These are phyloP conservation scores for Suncus etruscus DNA, from an alignment of 2,113 vertebrate genomes.

Conservation along the genomic window DNA sequence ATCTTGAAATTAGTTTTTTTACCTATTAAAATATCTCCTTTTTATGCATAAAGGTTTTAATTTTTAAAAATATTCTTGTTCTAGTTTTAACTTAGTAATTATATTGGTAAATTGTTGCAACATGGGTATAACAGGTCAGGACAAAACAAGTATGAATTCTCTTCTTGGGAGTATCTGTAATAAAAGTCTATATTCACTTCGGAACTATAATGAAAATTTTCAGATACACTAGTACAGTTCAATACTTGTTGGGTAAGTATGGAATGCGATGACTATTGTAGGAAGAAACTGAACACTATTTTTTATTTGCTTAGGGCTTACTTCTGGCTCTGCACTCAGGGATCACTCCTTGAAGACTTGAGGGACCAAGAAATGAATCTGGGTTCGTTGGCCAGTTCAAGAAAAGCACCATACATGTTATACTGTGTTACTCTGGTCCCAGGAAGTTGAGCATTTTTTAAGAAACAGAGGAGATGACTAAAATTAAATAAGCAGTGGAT, in stretches of 20 bases:
- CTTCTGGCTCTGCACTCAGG: no score
- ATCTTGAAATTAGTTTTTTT: conserved; percentile 60
- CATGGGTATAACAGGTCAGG: conserved; percentile 10
- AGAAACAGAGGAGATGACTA: conserved; percentile 14
- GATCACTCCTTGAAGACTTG: no score
- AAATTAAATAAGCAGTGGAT: neutral
- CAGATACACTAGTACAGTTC: neutral
- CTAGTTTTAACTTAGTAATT: conserved; percentile 30
- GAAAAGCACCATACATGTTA: no score
- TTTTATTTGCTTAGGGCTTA: neutral
- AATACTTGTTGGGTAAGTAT: neutral
- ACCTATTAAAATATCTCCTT: conserved; percentile 25
- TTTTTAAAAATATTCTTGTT: neutral
- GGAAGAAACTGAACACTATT: neutral
- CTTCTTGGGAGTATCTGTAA: neutral
- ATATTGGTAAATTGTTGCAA: conserved; percentile 6
- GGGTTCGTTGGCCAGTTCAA: no score
- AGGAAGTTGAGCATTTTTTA: neutral
- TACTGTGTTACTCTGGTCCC: no score
- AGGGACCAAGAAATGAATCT: no score
- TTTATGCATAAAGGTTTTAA: neutral
- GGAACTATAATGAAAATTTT: neutral
- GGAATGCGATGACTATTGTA: neutral
- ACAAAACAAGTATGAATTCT: conserved; percentile 2
- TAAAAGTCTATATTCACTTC: conserved; percentile 25